Evolutionary conservation across 2,113 vertebrate species (phyloP).

Genomic region (Tylochromis polylepis): DNA sequence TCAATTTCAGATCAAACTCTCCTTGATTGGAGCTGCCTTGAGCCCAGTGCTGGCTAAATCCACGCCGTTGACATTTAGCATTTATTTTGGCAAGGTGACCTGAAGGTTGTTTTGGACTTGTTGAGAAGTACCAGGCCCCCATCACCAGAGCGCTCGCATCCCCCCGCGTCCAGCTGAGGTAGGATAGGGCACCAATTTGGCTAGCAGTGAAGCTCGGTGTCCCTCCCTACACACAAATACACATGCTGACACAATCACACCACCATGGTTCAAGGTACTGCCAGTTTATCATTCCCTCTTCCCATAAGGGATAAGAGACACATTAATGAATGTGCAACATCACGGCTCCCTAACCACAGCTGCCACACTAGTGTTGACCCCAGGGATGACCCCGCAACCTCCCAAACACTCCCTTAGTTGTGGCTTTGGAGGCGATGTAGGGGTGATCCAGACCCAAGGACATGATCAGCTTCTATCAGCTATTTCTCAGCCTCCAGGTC

Average conservation of each 20-base stretch:
- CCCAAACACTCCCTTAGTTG: background rate
- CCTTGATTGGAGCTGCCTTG: slow-evolving; percentile 29
- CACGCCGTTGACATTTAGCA: slow-evolving; percentile 62
- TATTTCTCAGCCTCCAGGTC: slow-evolving; percentile 44
- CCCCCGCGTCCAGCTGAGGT: slow-evolving; percentile 31
- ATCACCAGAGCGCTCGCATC: background rate
- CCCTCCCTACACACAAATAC: slow-evolving; percentile 1
- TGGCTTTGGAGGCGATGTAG: slow-evolving; percentile 8
- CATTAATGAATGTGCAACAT: slow-evolving; percentile 61
- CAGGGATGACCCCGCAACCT: slow-evolving; percentile 47
- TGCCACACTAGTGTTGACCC: slow-evolving; percentile 57
- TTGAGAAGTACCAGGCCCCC: slow-evolving; percentile 33
- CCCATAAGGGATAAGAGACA: slow-evolving; percentile 52
- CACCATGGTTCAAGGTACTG: slow-evolving; percentile 44
- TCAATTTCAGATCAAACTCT: slow-evolving; percentile 48
- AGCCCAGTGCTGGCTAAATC: slow-evolving; percentile 31
- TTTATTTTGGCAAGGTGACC: slow-evolving; percentile 67
- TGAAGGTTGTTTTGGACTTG: slow-evolving; percentile 65
- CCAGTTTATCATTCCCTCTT: slow-evolving; percentile 58
- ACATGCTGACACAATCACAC: slow-evolving; percentile 22
- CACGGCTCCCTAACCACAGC: slow-evolving; percentile 49
- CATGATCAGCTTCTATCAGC: slow-evolving; percentile 55
- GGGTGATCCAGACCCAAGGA: slow-evolving; percentile 56
- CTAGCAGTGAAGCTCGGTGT: slow-evolving; percentile 10
- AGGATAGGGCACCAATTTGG: slow-evolving; percentile 54